phyloP scores from a whole-genome alignment of 2,888 invertebrate genomes.

The Shargacucullia verbasci region DNA sequence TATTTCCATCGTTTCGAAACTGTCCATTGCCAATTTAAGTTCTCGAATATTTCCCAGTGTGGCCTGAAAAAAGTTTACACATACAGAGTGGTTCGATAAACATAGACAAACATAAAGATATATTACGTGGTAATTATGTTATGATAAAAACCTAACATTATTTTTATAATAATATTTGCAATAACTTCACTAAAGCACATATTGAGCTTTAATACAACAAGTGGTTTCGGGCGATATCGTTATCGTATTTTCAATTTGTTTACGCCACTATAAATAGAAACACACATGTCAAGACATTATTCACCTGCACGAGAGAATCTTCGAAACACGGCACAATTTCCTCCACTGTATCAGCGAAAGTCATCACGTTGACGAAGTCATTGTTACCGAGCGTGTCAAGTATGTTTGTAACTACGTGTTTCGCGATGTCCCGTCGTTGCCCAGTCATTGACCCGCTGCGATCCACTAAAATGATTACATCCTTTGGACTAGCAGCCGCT shows the following conservation, averaged over 20 bases:
- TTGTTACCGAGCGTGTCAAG: conserved; percentile 99
- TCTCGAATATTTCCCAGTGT: conserved; percentile 95
- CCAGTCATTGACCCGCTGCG: conserved; percentile 98
- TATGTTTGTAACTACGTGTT: conserved; percentile 95
- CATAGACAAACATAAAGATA: too few relatives aligned
- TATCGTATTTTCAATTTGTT: background rate
- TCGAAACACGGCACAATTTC: conserved; percentile 96
- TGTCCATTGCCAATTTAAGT: conserved; percentile 94
- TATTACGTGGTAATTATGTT: too few relatives aligned
- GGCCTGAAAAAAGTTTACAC: conserved; percentile 89
- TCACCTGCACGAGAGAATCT: conserved; percentile 96
- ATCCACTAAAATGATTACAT: conserved; percentile 95
- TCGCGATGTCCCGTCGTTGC: conserved; percentile 95
- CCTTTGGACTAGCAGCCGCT: conserved; percentile 99
- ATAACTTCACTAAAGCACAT: background rate
- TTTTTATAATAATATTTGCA: conserved; percentile 26
- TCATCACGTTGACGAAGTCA: conserved; percentile 99
- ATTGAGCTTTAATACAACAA: background rate
- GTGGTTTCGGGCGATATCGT: background rate
- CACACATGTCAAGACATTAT: conserved; percentile 1
- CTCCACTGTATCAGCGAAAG: conserved; percentile 95
- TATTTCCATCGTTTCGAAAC: conserved; percentile 94
- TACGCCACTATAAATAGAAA: background rate
- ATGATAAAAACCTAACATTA: background rate
- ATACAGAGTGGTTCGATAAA: too few relatives aligned